Evolutionary conservation across 2,113 vertebrate species (phyloP), one percentile per base, ranked within the genome.

Genomic region (Sapayoa aenigma): DNA sequence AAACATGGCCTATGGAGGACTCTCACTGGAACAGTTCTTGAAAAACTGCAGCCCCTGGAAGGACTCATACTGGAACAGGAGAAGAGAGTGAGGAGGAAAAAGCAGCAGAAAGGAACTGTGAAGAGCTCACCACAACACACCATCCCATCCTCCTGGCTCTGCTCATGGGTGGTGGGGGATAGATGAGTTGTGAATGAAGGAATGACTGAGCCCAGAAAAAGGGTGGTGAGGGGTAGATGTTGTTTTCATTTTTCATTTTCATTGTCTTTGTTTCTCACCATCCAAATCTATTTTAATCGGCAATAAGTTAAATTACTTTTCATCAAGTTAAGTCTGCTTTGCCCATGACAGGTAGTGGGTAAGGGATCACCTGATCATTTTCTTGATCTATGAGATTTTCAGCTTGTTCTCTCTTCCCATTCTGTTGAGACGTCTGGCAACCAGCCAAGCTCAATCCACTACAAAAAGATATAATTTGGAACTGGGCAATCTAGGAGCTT

Each of bases 71-170:
- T 39, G 28, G 31, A 66, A 44, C 39, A 60, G 23, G 27, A 30
- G 28, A 35, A 56, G 80, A 58, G 24, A 24, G 37, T 52, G 50
- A 46, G 42, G 46, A 60, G 41, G 11, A 72, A 66, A n/a, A 27
- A 55, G 12, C 18, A 65, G 44, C 42, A 71, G 33, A 49, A 37
- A 39, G 31, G 21, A 63, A 18, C 33, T 14, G 28, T 39, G 56
- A n/a, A 2, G 42, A 27, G 23, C 42, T 76, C 42, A 56, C 28
- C 33, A 21, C 14, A 53, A 23, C 12, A 5, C 30, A 50, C 2
- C 1, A 19, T 41, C 52, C 28, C 0, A 0, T 59, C 31, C 5
- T 5, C 22, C 30, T 35, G 13, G 14, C 4, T 9, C 75, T n/a
- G 2, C 41, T 75, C 50, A 53, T 42, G 53, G 11, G 22, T 52